Evolutionary conservation across 2,113 vertebrate species (phyloP).

Genomic region (Tachysurus fulvidraco): DNA sequence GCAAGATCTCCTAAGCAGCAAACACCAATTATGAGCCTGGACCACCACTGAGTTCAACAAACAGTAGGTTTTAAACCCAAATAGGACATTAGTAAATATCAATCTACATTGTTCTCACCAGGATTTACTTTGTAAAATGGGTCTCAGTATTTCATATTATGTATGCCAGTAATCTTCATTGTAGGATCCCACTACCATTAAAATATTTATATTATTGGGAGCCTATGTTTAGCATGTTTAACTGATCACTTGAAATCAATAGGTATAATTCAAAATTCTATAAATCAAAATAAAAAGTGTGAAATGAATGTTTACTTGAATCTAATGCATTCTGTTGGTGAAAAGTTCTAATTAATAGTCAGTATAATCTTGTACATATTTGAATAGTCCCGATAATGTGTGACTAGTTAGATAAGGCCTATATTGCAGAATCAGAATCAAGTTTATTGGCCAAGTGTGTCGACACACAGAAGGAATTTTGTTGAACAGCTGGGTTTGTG

Average conservation of each 20-base stretch:
- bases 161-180: not conserved
- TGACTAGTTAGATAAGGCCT: not conserved
- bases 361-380: not conserved
- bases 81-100: not conserved
- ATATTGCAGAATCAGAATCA: not conserved
- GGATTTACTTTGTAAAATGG: not conserved
- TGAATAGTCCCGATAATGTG: not conserved
- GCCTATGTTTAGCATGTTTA: not conserved
- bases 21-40: constrained; percentile 15
- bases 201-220: not conserved
- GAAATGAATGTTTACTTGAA: not conserved
- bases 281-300: not conserved
- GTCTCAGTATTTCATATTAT: not conserved
- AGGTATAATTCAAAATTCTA: not conserved
- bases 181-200: not conserved
- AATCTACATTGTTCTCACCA: not conserved
- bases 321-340: not conserved
- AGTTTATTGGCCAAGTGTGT: no score
- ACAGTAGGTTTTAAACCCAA: not conserved
- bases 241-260: not conserved
- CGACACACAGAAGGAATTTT: no score
- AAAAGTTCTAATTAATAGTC: not conserved
- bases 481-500: no score
- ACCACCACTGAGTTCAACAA: constrained; percentile 2
- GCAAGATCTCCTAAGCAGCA: not conserved